Base-by-base conservation (phyloP, 2,888 invertebrate species). In the Chouioia cunea region DNA sequence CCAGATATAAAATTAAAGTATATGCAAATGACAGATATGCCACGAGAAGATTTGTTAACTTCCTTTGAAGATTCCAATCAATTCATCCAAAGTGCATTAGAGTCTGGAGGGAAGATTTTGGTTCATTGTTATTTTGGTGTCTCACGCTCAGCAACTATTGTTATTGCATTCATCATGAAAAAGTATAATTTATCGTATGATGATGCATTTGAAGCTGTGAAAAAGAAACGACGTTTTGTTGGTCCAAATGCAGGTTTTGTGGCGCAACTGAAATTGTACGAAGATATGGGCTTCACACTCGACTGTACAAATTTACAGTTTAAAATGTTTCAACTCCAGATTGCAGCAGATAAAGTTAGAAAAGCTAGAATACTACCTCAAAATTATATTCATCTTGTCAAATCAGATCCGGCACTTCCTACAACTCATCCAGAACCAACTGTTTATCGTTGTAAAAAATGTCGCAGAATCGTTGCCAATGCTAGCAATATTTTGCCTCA, bases 61-160 rank as follows among this genome's bases (percentile, higher is more conserved):
- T 90, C 93, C 80, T 90, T 97, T 75, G 92, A 93, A 74, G 91
- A 92, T 57, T 91, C 94, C 65, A 91, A 91, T 80, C 87, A 89
- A 4, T 97, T 95, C 80, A 95, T 97, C 71, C 89, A 90, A 74
- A 85, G 89, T 72, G 93, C 93, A 1, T 87, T 91, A 67, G 83
- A 90, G 4, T 82, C 83, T 2, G 88, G 89, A 46, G 93, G 93
- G 52, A 91, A 88, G 69, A 90, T 96, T 6, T 87, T 97, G 15
- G 95, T 97, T 1, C 97, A 97, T 82, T 97, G 97, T 85, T 95
- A 95, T 83, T 96, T 93, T 79, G 97, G 97, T 15, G 93, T 96
- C 2, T 97, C 97, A 0, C 89, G 97, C 65, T 97, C 97, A 83
- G 94, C 96, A 0, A 92, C 96, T 0, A 88, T 96, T 2, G 93